A percentile compares a stretch with the other conserved stretches of the same genome.
These are phyloP conservation scores for Sebastes cheni DNA, from an alignment of 2,797 vertebrate genomes.

Conservation along the genomic window DNA sequence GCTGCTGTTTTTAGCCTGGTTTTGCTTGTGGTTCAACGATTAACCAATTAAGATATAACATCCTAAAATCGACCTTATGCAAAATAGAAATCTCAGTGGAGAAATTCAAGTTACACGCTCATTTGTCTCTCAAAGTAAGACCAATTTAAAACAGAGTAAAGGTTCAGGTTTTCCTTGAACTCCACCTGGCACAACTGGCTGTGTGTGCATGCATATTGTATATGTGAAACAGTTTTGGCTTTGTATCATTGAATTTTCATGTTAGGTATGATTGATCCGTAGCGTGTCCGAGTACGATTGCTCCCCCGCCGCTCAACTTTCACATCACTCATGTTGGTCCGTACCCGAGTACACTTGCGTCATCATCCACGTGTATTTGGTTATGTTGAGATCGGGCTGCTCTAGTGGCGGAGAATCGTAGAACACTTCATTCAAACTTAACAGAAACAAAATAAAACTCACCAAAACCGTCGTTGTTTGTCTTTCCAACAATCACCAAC, in stretches of 20 bases:
- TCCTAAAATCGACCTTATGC: background rate
- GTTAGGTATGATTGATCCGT: no score
- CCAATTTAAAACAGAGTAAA: background rate
- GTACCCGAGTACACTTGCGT: no score
- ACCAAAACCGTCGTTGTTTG: accelerated
- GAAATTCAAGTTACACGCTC: background rate
- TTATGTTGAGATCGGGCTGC: no score
- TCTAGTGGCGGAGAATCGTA: no score
- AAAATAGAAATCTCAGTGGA: background rate
- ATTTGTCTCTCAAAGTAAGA: background rate
- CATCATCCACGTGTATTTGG: no score
- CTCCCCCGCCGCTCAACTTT: no score
- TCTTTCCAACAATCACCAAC: no score
- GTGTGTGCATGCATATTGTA: background rate
- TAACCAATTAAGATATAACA: background rate
- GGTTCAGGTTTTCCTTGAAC: background rate
- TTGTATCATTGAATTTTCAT: background rate
- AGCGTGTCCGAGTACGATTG: no score
- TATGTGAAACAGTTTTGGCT: background rate
- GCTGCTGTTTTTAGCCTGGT: background rate
- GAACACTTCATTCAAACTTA: no score
- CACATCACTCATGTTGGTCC: no score
- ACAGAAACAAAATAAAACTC: no score
- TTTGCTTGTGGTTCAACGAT: background rate
- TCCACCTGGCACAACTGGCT: background rate